These are phyloP conservation scores for Procambarus virginalis DNA, from an alignment of 1,140 invertebrate species.

Conservation along the genomic window DNA sequence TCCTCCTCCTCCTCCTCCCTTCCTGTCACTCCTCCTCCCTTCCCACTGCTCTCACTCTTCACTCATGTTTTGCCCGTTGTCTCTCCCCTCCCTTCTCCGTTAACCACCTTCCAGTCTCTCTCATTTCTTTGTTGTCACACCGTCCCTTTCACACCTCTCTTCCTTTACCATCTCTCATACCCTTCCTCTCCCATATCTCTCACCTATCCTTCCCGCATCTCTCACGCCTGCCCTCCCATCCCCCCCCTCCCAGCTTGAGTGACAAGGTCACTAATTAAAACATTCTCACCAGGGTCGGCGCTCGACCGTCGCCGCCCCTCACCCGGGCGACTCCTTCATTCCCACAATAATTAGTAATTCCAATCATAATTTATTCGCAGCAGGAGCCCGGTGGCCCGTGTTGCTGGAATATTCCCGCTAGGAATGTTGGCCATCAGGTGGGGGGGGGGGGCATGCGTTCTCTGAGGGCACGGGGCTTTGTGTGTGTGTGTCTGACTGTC, in stretches of 20 bases:
- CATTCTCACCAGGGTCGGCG: background rate
- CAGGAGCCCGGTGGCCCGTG: background rate
- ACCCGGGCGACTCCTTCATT: background rate
- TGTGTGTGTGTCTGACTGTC: too few species aligned
- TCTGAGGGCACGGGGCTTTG: too few species aligned
- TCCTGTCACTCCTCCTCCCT: too few species aligned
- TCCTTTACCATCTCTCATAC: background rate
- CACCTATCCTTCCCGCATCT: background rate
- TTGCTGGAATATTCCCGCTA: background rate
- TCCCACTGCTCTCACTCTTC: too few species aligned
- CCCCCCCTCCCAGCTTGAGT: background rate
- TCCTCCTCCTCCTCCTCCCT: too few species aligned
- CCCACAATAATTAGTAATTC: background rate
- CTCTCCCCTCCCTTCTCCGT: too few species aligned
- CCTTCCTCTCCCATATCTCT: background rate
- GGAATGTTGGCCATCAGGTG: background rate
- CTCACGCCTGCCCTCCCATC: background rate
- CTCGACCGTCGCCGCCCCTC: background rate
- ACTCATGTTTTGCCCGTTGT: too few species aligned
- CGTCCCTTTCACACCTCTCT: background rate
- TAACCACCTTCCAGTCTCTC: too few species aligned
- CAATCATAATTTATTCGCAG: background rate
- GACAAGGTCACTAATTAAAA: background rate
- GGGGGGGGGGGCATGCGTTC: too few species aligned
- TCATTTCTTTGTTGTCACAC: too few species aligned